Base-by-base conservation (phyloP, 1,140 invertebrate genomes). In the Cephus cinctus region DNA sequence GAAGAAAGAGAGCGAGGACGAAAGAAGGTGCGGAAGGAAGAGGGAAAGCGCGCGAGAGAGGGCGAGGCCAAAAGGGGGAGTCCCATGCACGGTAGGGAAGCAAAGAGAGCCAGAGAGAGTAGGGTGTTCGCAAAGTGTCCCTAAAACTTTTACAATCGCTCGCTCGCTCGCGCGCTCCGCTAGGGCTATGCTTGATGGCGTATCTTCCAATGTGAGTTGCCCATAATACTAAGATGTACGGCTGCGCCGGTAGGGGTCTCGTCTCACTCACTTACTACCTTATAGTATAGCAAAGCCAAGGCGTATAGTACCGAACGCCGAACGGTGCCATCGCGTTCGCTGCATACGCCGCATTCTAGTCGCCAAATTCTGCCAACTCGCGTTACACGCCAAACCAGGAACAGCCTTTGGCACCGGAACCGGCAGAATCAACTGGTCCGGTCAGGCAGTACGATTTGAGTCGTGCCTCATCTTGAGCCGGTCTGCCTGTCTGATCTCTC, bases 171-270 rank as follows among this genome's bases (percentile, higher is more conserved):
- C 68, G 57, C 56, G 61, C 61, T 75, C 75, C 72, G 71, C 81
- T 84, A 84, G 81, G 81, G 82, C 78, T 77, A 75, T 81, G 82
- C 84, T 86, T 86, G 84, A 87, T 86, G 85, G 80, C 84, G 84
- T 84, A 83, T 84, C 84, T 85, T 85, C 85, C 85, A 86, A 86
- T 86, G 83, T 84, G 83, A 81, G 82, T 80, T 73, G 81, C 78
- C 82, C 81, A 83, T 85, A 83, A 82, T 81, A 79, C 79, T 80
- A 82, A 85, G 83, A 84, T 84, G 81, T 85, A 85, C 83, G 82
- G 73, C 83, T 85, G 82, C 83, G 83, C 83, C 83, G 77, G 75
- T 73, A 76, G 74, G 74, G 74, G 73, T 75, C 71, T 64, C 65
- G 59, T 61, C 59, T 56, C 56, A 54, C 50, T 68, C 56, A 57